Percentiles rank a stretch among this genome's conserved stretches.
Conservation (phyloP, 2,888 invertebrate genomes). For the Tenthredo notha region DNA sequence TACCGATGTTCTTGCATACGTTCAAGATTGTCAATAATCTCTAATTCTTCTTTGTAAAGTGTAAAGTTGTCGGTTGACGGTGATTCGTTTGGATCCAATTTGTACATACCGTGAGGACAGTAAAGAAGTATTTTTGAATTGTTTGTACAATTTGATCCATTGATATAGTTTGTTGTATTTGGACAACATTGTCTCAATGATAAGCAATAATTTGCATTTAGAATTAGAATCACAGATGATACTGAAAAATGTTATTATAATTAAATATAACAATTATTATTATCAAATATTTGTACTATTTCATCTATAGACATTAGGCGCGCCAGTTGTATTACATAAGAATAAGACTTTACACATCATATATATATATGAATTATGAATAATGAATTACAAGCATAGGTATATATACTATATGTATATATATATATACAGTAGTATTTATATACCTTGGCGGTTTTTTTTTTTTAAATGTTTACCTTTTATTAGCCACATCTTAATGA, state of each 20-base stretch:
- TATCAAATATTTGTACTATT: too few relatives aligned
- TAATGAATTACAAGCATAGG: not conserved
- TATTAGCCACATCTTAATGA: slow-evolving; percentile 21
- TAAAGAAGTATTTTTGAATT: slow-evolving; percentile 57
- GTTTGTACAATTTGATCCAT: slow-evolving; percentile 66
- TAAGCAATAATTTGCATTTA: slow-evolving; percentile 55
- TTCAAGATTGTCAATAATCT: not conserved
- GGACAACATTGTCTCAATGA: slow-evolving; percentile 7
- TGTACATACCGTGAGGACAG: slow-evolving; percentile 67
- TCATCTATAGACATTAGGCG: too few relatives aligned
- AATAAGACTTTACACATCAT: too few relatives aligned
- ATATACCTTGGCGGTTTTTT: not conserved
- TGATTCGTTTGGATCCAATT: slow-evolving; percentile 64
- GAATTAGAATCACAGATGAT: too few relatives aligned
- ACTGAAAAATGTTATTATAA: too few relatives aligned
- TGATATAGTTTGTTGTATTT: not conserved
- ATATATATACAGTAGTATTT: not conserved
- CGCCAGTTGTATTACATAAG: too few relatives aligned
- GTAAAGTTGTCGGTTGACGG: slow-evolving; percentile 55
- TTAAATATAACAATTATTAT: too few relatives aligned
- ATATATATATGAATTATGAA: too few relatives aligned
- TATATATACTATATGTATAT: too few relatives aligned
- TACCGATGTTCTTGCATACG: not conserved
- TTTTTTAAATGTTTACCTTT: slow-evolving; percentile 16
- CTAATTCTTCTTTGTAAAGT: slow-evolving; percentile 39